Conservation (phyloP, 1,140 invertebrate species). For the Drosophila arizonae region DNA sequence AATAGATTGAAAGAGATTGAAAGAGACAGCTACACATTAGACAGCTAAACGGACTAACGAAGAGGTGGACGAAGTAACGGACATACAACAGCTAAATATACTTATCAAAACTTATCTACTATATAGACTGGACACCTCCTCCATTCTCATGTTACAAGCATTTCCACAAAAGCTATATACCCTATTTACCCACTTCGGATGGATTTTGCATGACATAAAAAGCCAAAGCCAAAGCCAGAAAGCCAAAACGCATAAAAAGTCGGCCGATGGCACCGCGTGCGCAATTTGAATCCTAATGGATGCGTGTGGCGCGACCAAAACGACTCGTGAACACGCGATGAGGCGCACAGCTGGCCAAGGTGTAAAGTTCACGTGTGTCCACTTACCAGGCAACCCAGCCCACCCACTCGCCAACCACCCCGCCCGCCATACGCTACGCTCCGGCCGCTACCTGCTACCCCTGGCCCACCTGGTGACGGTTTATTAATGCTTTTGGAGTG, state of each 20-base stretch:
- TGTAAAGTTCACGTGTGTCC: conserved; percentile 80
- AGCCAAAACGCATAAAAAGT: conserved; percentile 68
- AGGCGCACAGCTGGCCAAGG: conserved; percentile 59
- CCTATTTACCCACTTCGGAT: too few species aligned
- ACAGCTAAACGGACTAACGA: too few species aligned
- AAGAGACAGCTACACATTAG: too few species aligned
- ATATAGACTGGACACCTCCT: too few species aligned
- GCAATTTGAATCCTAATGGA: conserved; percentile 81
- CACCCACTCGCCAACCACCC: conserved; percentile 15
- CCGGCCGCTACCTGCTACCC: not conserved
- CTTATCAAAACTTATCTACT: too few species aligned
- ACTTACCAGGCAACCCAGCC: conserved; percentile 55
- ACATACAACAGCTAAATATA: too few species aligned
- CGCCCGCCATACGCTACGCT: not conserved
- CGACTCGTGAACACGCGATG: conserved; percentile 74
- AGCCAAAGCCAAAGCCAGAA: conserved; percentile 57
- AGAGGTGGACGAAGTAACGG: too few species aligned
- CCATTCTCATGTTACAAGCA: too few species aligned
- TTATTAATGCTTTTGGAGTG: conserved; percentile 80
- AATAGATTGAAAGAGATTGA: too few species aligned
- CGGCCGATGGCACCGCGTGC: conserved; percentile 60
- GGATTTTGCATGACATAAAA: not conserved
- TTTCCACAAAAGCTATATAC: too few species aligned
- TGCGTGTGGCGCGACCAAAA: conserved; percentile 69
- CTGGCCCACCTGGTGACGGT: conserved; percentile 40